Conservation (phyloP, 1,140 invertebrate genomes). For the Drosophila fuyamai region DNA sequence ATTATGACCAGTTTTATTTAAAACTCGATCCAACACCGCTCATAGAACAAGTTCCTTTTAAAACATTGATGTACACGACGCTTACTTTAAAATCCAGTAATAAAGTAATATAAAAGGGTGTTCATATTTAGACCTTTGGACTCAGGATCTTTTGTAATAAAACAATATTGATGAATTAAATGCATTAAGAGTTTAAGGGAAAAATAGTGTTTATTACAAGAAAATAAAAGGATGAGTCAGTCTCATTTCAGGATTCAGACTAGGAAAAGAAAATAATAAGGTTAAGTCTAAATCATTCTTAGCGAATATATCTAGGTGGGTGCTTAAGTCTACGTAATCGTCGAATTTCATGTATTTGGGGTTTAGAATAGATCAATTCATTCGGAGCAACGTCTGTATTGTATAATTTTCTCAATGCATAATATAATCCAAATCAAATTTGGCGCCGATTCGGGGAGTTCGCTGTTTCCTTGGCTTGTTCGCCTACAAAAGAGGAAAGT, state of each 20-base stretch:
- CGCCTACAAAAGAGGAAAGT: slow-evolving; percentile 7
- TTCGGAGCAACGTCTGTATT: not conserved
- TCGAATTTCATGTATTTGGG: not conserved
- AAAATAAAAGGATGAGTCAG: slow-evolving; percentile 2
- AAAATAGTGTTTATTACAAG: not conserved
- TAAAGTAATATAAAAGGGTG: no score
- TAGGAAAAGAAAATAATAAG: not conserved
- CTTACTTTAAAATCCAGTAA: no score
- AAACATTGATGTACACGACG: not conserved
- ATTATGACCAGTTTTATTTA: not conserved
- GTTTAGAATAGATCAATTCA: not conserved
- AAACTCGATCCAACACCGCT: not conserved
- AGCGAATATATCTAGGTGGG: not conserved
- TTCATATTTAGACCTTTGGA: no score
- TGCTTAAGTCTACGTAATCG: not conserved
- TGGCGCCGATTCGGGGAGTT: slow-evolving; percentile 71
- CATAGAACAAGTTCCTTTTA: not conserved
- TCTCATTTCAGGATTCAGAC: slow-evolving; percentile 6
- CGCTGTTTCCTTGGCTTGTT: slow-evolving; percentile 45
- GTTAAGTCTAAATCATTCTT: not conserved
- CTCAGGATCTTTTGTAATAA: not conserved
- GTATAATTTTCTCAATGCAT: slow-evolving; percentile 35
- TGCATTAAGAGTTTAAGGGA: not conserved
- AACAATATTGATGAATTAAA: not conserved
- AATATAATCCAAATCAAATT: slow-evolving; percentile 71